A percentile compares a stretch with the other conserved stretches of the same genome.
These are phyloP conservation scores for Mimachlamys varia DNA, from an alignment of 2,888 invertebrate species.

Conservation along the genomic window DNA sequence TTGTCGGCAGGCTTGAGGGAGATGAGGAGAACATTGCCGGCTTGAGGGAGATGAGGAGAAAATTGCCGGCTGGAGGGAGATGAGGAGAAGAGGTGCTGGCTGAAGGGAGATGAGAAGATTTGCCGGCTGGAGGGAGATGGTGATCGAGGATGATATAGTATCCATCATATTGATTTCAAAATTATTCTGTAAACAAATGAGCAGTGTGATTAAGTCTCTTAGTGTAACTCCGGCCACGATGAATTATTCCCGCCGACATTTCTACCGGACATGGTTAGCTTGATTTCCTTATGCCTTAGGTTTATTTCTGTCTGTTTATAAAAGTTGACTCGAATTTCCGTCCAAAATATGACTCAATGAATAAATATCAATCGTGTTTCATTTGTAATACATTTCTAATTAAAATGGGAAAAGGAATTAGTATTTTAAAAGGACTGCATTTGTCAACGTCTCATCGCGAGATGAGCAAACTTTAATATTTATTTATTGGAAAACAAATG, in stretches of 20 bases:
- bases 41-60: neutral
- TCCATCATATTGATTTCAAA: conserved; percentile 25
- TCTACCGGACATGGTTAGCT: neutral
- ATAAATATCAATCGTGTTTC: neutral
- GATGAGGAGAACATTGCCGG: neutral
- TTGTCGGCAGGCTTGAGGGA: no score
- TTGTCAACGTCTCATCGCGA: neutral
- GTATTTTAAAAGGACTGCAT: no score
- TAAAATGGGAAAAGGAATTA: neutral
- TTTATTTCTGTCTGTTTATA: neutral
- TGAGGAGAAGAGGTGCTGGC: neutral
- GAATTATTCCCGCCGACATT: neutral
- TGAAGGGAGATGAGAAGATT: neutral
- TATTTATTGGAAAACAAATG: neutral
- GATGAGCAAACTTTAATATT: neutral
- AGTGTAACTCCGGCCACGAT: neutral
- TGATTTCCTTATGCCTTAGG: neutral
- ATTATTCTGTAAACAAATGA: conserved; percentile 23
- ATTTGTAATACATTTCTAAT: neutral
- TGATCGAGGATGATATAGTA: conserved; percentile 1
- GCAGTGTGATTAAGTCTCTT: neutral
- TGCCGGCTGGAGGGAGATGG: no score
- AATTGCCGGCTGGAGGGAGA: neutral
- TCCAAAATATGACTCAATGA: no score
- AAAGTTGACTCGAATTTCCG: neutral